phyloP scores from a whole-genome alignment of 2,113 vertebrate species.

The Agelaius phoeniceus region DNA sequence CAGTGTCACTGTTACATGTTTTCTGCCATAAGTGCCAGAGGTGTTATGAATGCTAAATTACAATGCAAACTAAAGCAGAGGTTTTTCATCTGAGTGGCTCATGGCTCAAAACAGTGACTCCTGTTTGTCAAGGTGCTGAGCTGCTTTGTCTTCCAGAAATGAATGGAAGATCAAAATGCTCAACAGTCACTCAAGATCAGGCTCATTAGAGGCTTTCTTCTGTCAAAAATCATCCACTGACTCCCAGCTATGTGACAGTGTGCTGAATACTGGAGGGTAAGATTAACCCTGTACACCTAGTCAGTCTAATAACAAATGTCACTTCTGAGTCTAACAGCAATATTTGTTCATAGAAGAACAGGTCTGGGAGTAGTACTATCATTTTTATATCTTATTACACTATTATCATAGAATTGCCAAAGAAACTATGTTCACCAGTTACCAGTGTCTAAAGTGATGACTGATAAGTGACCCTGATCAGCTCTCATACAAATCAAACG shows the following conservation, averaged over 20 bases:
- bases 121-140: neutral
- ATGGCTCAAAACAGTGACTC: neutral
- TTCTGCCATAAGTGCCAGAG: neutral
- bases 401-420: neutral
- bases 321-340: neutral
- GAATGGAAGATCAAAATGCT: constrained; percentile 7
- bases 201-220: constrained; percentile 22
- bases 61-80: neutral
- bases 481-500: neutral
- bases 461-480: neutral
- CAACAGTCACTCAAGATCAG: constrained; percentile 15
- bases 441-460: neutral
- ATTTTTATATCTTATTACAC: neutral
- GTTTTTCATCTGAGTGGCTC: neutral
- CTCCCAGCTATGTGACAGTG: constrained; percentile 38
- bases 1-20: neutral
- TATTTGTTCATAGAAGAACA: neutral
- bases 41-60: neutral
- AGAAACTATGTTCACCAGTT: neutral
- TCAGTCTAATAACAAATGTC: neutral
- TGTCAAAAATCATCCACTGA: constrained; percentile 19
- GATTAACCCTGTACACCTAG: constrained; percentile 35
- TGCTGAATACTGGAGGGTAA: neutral
- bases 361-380: neutral
- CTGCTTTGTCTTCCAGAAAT: neutral